Evolutionary conservation across 2,888 invertebrate species (phyloP).

Genomic region (Nephrotoma flavescens): DNA sequence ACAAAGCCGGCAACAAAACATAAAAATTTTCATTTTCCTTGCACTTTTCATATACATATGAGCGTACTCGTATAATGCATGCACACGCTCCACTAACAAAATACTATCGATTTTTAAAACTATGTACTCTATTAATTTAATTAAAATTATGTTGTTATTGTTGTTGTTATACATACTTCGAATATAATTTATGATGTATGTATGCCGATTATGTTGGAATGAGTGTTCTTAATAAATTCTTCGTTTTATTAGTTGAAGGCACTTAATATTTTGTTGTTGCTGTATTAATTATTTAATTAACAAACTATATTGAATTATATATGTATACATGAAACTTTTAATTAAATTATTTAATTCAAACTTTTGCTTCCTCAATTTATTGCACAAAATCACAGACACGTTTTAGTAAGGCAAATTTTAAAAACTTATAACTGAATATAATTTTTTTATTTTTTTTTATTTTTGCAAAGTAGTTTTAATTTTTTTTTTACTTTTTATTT

Average conservation of each 20-base stretch:
- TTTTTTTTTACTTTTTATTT: background rate
- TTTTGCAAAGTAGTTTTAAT: background rate
- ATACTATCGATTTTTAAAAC: background rate
- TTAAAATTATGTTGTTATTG: background rate
- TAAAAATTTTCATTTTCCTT: too few species aligned
- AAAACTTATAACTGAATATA: background rate
- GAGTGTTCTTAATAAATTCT: background rate
- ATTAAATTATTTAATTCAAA: background rate
- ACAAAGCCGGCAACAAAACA: background rate
- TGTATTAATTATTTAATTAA: background rate
- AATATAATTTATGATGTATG: background rate
- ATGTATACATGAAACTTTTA: background rate
- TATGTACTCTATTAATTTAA: background rate
- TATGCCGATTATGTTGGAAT: background rate
- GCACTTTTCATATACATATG: too few species aligned
- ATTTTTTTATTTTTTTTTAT: background rate
- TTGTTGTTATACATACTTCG: background rate
- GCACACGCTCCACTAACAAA: background rate
- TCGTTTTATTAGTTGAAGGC: background rate
- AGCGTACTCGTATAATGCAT: background rate
- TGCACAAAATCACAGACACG: conserved; percentile 4
- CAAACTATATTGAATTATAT: background rate
- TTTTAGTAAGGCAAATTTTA: background rate
- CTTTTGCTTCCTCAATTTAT: background rate
- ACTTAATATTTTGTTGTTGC: background rate